Evolutionary conservation across 2,113 vertebrate genomes (phyloP).

Genomic region (Saccopteryx leptura): DNA sequence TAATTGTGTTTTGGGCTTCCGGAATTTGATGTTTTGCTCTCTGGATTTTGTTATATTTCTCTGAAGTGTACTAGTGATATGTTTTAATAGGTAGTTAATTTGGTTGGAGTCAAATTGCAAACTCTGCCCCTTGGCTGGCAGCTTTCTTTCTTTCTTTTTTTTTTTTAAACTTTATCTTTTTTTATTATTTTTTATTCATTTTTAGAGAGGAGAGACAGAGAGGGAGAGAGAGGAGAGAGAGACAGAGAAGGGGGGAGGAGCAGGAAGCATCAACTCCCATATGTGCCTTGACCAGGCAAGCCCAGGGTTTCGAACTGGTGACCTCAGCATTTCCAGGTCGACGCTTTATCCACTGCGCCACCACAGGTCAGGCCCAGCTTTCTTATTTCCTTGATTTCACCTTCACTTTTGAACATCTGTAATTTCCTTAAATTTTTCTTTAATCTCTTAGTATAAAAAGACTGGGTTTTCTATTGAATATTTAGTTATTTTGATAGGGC

Average conservation of each 20-base stretch:
- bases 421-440: neutral
- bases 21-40: neutral
- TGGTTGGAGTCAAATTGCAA: neutral
- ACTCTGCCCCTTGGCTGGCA: neutral
- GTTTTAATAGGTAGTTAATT: neutral
- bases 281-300: too few species aligned
- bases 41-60: conserved; percentile 44
- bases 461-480: neutral
- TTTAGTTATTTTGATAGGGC: neutral
- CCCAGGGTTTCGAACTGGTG: too few species aligned
- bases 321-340: too few species aligned
- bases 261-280: too few species aligned
- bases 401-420: neutral
- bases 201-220: too few species aligned
- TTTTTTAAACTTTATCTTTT: too few species aligned
- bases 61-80: neutral
- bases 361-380: too few species aligned
- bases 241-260: too few species aligned
- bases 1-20: neutral
- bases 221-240: too few species aligned
- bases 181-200: too few species aligned
- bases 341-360: too few species aligned
- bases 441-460: neutral
- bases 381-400: neutral
- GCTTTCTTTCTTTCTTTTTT: too few species aligned